These are phyloP conservation scores for Artemia sinica DNA, from an alignment of 2,888 invertebrate genomes.

Conservation along the genomic window DNA sequence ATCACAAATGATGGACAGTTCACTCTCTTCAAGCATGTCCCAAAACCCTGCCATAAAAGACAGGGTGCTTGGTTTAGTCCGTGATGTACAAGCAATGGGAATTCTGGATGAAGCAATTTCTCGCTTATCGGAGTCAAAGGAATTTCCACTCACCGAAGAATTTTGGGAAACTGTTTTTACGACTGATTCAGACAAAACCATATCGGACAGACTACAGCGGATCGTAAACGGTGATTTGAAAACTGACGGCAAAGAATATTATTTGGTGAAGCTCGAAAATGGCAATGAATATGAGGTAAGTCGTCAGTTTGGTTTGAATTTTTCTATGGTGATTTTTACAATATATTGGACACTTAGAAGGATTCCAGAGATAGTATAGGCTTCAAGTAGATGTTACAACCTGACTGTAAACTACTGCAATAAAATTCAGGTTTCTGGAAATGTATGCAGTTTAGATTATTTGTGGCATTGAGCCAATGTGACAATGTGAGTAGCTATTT, in stretches of 20 bases:
- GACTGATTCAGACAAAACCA: background rate
- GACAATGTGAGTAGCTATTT: too few relatives aligned
- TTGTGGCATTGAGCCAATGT: too few relatives aligned
- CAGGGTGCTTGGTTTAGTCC: background rate
- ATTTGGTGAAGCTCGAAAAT: background rate
- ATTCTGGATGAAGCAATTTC: background rate
- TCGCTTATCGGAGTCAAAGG: background rate
- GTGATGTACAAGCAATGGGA: background rate
- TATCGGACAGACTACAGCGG: background rate
- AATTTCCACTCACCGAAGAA: background rate
- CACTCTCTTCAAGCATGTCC: background rate
- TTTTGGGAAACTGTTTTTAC: constrained; percentile 1
- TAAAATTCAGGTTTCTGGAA: too few relatives aligned
- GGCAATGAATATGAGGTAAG: background rate
- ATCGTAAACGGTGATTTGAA: background rate
- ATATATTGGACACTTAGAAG: too few relatives aligned
- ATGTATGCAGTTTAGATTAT: too few relatives aligned
- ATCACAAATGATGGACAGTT: background rate
- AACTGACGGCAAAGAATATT: background rate
- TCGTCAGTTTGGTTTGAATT: too few relatives aligned
- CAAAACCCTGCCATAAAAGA: background rate
- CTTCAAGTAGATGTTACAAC: too few relatives aligned
- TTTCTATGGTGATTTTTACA: too few relatives aligned
- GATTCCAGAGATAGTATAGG: too few relatives aligned
- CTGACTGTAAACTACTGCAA: too few relatives aligned